A percentile compares a stretch with the other conserved stretches of the same genome.
Conservation (phyloP, 2,888 invertebrate genomes). For the Yponomeuta plumbellus region DNA sequence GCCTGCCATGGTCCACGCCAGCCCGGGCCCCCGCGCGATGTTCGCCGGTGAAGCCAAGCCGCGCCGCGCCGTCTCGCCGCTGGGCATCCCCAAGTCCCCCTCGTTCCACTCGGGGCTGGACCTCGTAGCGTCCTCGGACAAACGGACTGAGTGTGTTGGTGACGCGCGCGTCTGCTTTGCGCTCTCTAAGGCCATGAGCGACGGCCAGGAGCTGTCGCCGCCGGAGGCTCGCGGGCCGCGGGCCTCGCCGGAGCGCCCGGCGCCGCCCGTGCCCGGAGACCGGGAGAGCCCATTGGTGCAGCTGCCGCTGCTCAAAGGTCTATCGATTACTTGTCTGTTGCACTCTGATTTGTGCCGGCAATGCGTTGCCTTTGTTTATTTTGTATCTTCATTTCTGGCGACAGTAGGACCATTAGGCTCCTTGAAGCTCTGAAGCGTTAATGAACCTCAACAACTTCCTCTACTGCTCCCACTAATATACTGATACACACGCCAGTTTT, state of each 20-base stretch:
- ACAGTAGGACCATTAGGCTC: no score
- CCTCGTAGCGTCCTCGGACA: slow-evolving; percentile 81
- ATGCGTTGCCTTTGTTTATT: not conserved
- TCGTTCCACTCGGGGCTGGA: slow-evolving; percentile 92
- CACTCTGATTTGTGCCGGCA: not conserved
- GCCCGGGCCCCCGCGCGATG: slow-evolving; percentile 73
- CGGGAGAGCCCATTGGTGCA: slow-evolving; percentile 70
- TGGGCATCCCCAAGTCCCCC: slow-evolving; percentile 90
- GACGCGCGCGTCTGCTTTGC: slow-evolving; percentile 56
- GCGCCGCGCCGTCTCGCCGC: slow-evolving; percentile 75
- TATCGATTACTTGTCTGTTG: slow-evolving; percentile 29
- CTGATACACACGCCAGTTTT: not conserved
- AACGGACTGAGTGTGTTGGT: slow-evolving; percentile 66
- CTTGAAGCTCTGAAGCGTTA: not conserved
- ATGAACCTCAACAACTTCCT: no score
- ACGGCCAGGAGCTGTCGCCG: slow-evolving; percentile 61
- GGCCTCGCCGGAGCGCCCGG: slow-evolving; percentile 44
- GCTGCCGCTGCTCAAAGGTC: slow-evolving; percentile 74
- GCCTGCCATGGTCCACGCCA: slow-evolving; percentile 76
- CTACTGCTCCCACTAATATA: no score
- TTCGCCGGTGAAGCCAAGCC: slow-evolving; percentile 72
- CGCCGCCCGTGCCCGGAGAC: slow-evolving; percentile 44
- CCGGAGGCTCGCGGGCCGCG: slow-evolving; percentile 61
- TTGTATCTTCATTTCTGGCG: not conserved
- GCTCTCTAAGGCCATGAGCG: slow-evolving; percentile 51